Evolutionary conservation across 2,113 vertebrate genomes (phyloP), one percentile per base, ranked within the genome.

Genomic region (Calidris pugnax): DNA sequence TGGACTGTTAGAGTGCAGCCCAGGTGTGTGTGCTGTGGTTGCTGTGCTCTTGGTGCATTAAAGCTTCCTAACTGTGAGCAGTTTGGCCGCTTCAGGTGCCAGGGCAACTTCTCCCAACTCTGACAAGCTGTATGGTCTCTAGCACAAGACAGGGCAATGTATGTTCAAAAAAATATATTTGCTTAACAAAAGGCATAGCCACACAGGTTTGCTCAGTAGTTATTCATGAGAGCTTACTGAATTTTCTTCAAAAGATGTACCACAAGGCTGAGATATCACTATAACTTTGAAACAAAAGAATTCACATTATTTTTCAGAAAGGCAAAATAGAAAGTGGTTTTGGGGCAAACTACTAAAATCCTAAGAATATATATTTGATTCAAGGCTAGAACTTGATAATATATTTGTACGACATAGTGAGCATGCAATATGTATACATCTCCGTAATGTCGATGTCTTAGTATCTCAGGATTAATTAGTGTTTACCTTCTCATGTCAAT

Each of bases 141-240:
- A 35, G n/a, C 32, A 41, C 22, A 21, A 37, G 43, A 28, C 12
- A 12, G 30, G 35, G 24, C 64, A 60, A 17, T 21, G 28, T 6
- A 4, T 12, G 4, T 56, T 53, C 10, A 39, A 50, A 71, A 53
- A 35, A 37, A 48, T 1, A 1, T 12, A 18, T 48, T 50, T n/a
- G 5, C 27, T 33, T 73, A 73, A 24, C 28, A 55, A 39, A 12
- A 68, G 28, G 20, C 22, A 2, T 26, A 67, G n/a, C 33, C 16
- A 15, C 7, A 17, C 53, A 18, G 30, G 7, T 57, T 50, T 76
- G 35, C 19, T 48, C 57, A 60, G 20, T 10, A 64, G 18, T 47
- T 68, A 24, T 14, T 71, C 2, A 1, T 15, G 60, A 37, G 11
- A 56, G 23, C 17, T 50, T 1, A 0, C 0, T 55, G 35, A 50